Conservation (phyloP, 2,888 invertebrate genomes). For the Pandemis cinnamomeana region DNA sequence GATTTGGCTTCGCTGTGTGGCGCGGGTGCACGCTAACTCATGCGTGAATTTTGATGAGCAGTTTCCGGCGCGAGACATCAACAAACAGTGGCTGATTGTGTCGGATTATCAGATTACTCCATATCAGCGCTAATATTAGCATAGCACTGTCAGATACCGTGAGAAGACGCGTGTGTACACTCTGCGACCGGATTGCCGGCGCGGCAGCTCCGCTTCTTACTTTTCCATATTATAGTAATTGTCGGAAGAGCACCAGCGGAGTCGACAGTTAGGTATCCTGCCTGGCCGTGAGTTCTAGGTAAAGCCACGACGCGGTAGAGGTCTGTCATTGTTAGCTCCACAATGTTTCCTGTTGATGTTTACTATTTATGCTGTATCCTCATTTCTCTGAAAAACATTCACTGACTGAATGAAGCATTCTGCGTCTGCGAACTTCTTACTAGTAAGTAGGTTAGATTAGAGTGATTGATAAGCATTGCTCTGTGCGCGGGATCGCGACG, state of each 20-base stretch:
- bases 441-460: too few species aligned
- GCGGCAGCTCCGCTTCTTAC: not conserved
- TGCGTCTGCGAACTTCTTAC: not conserved
- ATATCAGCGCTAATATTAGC: constrained; percentile 1
- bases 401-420: not conserved
- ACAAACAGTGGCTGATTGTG: not conserved
- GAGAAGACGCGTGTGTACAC: not conserved
- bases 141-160: not conserved
- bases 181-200: not conserved
- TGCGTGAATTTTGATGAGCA: not conserved
- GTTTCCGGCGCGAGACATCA: not conserved
- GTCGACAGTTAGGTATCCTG: not conserved
- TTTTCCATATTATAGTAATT: too few species aligned
- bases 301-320: not conserved
- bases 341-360: not conserved
- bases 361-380: not conserved
- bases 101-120: constrained; percentile 4
- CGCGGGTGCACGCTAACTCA: not conserved
- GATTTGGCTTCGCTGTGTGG: not conserved
- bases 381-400: not conserved
- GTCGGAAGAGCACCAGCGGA: not conserved
- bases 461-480: too few species aligned
- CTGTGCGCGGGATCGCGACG: too few species aligned
- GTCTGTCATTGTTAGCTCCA: not conserved
- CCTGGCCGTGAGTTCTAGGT: not conserved